phyloP scores from a whole-genome alignment of 2,113 vertebrate species.

The Lampris incognitus region DNA sequence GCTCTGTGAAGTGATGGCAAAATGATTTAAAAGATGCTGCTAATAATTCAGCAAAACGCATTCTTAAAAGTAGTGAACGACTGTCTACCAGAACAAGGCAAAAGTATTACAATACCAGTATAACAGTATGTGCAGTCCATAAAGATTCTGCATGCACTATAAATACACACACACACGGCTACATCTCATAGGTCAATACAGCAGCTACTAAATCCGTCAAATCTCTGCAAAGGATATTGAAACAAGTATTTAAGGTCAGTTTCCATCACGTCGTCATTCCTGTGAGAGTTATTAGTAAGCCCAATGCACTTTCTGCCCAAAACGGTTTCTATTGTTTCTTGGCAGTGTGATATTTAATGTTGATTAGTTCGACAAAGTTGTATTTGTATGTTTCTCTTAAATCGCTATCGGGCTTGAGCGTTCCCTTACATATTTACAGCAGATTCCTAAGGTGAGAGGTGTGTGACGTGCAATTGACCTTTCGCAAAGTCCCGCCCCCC shows the following conservation, averaged over 20 bases:
- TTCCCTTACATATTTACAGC: conserved; percentile 8
- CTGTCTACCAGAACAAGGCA: conserved; percentile 5
- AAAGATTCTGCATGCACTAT: conserved; percentile 5
- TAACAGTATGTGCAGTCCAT: background rate
- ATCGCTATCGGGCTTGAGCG: conserved; percentile 7
- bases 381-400: conserved; percentile 15
- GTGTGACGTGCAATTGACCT: conserved; percentile 24
- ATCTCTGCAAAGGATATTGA: background rate
- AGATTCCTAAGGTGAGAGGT: conserved; percentile 17
- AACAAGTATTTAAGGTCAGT: background rate
- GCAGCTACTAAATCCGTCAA: background rate
- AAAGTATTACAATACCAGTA: conserved; percentile 14
- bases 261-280: background rate
- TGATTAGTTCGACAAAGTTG: background rate
- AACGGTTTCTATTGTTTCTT: conserved; percentile 11
- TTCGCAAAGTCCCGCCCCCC: too few species aligned
- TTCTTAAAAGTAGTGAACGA: conserved; percentile 30
- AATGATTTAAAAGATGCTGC: conserved; percentile 53
- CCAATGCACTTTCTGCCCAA: conserved; percentile 63
- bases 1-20: conserved; percentile 21
- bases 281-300: conserved; percentile 24
- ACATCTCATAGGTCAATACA: background rate
- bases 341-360: too few species aligned
- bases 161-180: background rate
- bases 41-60: conserved; percentile 26